phyloP scores from a whole-genome alignment of 1,140 invertebrate genomes.

The Micrasema longulum region DNA sequence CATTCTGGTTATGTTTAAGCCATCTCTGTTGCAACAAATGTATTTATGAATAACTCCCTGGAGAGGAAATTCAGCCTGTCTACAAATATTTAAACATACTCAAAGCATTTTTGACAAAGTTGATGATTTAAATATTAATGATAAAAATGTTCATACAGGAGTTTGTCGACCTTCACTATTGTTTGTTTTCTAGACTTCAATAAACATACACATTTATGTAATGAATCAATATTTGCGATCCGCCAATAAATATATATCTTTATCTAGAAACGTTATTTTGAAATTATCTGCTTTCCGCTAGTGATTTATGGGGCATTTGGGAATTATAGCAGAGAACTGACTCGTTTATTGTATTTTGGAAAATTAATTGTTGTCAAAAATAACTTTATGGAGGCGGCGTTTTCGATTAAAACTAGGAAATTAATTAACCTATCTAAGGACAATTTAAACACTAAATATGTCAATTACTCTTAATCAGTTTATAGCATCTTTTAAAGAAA shows the following conservation, averaged over 20 bases:
- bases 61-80: too few species aligned
- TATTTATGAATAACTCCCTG: too few species aligned
- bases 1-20: too few species aligned
- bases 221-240: conserved; percentile 21
- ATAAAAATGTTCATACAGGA: too few species aligned
- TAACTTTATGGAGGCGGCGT: conserved; percentile 27
- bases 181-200: not conserved
- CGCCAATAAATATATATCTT: conserved; percentile 28
- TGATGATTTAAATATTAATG: too few species aligned
- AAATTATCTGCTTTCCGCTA: conserved; percentile 43
- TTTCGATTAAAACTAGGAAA: conserved; percentile 39
- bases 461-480: too few species aligned
- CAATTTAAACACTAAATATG: conserved; percentile 36
- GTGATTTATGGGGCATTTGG: conserved; percentile 47
- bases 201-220: conserved; percentile 14
- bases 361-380: conserved; percentile 32
- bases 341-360: conserved; percentile 40
- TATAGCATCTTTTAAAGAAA: too few species aligned
- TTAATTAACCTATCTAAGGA: conserved; percentile 35
- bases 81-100: too few species aligned
- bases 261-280: conserved; percentile 48
- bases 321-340: conserved; percentile 16
- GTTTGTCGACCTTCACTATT: too few species aligned
- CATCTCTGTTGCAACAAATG: too few species aligned
- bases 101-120: too few species aligned